A percentile compares a stretch with the other conserved stretches of the same genome.
Evolutionary conservation across 2,888 invertebrate species (phyloP).

Genomic region (Epinotia nisella): DNA sequence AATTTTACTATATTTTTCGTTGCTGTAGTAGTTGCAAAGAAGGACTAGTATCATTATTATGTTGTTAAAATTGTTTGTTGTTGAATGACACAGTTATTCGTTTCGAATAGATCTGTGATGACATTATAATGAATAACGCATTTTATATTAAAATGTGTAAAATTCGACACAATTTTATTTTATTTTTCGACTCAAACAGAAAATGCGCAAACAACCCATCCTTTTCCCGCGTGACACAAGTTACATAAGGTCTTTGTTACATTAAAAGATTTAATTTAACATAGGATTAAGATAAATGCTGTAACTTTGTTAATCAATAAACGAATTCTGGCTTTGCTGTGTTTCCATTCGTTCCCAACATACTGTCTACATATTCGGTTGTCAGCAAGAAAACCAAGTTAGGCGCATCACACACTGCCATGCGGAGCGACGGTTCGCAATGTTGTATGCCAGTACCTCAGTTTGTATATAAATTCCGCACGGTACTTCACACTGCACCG

Average conservation of each 20-base stretch:
- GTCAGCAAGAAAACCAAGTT: too few relatives aligned
- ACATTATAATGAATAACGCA: slow-evolving; percentile 56
- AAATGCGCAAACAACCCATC: slow-evolving; percentile 17
- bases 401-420: too few relatives aligned
- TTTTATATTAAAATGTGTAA: slow-evolving; percentile 83
- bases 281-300: slow-evolving; percentile 39
- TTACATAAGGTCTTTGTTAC: slow-evolving; percentile 33
- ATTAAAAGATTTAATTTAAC: too few relatives aligned
- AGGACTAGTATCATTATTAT: slow-evolving; percentile 32
- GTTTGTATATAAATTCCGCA: too few relatives aligned
- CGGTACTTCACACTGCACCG: too few relatives aligned
- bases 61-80: slow-evolving; percentile 47
- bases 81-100: slow-evolving; percentile 46
- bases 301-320: slow-evolving; percentile 66
- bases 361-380: too few relatives aligned
- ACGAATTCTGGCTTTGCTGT: slow-evolving; percentile 76
- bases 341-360: slow-evolving; percentile 61
- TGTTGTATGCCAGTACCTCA: too few relatives aligned
- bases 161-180: slow-evolving; percentile 71
- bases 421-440: too few relatives aligned
- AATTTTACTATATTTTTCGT: slow-evolving; percentile 12
- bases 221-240: slow-evolving; percentile 14
- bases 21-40: slow-evolving; percentile 25
- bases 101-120: slow-evolving; percentile 70
- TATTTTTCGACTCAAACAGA: slow-evolving; percentile 49